Evolutionary conservation across 2,113 vertebrate species (phyloP).

Genomic region (Grantiella picta): DNA sequence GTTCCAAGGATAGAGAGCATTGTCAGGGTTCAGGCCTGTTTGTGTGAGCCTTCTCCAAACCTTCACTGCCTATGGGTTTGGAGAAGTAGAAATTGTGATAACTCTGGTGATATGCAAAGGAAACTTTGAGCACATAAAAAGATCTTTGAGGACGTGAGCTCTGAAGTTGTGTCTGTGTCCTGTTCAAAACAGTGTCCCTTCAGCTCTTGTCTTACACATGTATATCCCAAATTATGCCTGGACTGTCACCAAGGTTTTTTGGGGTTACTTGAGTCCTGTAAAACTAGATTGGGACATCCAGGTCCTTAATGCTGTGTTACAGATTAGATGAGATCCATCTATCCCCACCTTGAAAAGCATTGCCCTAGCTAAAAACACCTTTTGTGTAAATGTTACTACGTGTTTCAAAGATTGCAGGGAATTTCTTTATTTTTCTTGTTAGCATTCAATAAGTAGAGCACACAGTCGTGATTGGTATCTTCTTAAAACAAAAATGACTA

Average conservation of each 20-base stretch:
- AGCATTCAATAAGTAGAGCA: background rate
- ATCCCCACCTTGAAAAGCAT: background rate
- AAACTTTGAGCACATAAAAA: background rate
- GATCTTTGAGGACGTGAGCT: background rate
- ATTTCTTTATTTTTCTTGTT: background rate
- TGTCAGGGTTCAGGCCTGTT: background rate
- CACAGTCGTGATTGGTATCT: background rate
- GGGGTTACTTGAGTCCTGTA: background rate
- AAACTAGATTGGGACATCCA: background rate
- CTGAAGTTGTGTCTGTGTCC: background rate
- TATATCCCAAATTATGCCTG: background rate
- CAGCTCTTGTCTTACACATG: background rate
- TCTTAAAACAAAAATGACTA: background rate
- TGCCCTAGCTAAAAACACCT: background rate
- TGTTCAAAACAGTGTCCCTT: background rate
- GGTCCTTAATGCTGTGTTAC: background rate
- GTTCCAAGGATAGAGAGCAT: background rate
- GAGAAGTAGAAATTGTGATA: background rate
- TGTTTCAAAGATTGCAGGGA: background rate
- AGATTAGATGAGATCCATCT: background rate
- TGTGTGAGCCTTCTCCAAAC: background rate
- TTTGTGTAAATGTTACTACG: background rate
- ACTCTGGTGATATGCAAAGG: background rate
- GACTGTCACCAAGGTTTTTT: background rate
- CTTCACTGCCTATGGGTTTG: background rate